phyloP scores from a whole-genome alignment of 2,888 invertebrate species.

The Metellina segmentata region DNA sequence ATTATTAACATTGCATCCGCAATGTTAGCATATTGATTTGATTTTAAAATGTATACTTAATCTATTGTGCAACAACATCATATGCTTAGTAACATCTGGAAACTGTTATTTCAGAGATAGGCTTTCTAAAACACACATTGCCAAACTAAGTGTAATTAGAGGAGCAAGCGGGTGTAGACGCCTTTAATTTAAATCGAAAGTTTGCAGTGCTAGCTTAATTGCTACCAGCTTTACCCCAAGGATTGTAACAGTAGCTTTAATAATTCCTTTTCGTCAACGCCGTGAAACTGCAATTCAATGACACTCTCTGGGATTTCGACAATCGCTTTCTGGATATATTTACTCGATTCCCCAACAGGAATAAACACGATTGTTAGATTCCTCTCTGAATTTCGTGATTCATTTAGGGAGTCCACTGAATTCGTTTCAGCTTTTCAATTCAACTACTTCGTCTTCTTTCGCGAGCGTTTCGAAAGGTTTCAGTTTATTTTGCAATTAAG shows the following conservation, averaged over 20 bases:
- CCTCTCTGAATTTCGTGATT: no score
- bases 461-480: no score
- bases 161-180: neutral
- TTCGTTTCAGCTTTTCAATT: no score
- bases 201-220: neutral
- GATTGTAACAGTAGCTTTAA: neutral
- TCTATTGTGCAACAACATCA: no score
- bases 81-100: neutral
- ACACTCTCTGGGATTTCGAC: neutral
- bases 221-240: neutral
- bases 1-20: no score
- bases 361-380: neutral
- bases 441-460: no score
- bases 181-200: neutral
- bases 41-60: no score
- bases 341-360: neutral
- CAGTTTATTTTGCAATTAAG: no score
- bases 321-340: neutral
- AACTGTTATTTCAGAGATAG: neutral
- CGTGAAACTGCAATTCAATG: neutral
- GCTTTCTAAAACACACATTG: no score
- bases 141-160: no score
- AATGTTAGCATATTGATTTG: no score
- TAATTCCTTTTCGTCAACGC: neutral
- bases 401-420: no score